Conservation (phyloP, 37 sponge, comb jelly and placozoan species). For the Crambe crambe region DNA sequence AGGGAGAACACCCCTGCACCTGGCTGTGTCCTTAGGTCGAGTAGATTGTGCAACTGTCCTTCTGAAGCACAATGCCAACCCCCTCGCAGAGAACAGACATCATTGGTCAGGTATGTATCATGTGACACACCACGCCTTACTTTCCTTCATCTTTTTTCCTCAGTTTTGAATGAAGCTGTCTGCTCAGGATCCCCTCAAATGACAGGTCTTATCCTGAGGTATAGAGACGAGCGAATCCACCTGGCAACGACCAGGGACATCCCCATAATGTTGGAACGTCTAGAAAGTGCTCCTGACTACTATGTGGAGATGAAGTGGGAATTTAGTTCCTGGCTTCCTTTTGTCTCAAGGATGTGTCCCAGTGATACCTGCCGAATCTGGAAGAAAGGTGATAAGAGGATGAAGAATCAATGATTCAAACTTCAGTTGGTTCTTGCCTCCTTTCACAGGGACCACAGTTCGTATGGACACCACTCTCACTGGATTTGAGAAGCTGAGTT, state of each 20-base stretch:
- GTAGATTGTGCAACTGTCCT: constrained; percentile 62
- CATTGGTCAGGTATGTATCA: constrained; percentile 63
- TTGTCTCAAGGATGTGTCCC: constrained; percentile 94
- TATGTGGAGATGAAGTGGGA: constrained; percentile 99
- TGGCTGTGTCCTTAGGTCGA: constrained; percentile 74
- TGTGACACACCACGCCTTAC: background rate
- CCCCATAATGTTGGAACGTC: constrained; percentile 75
- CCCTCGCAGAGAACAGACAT: constrained; percentile 78
- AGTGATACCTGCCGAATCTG: constrained; percentile 98
- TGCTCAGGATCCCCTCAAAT: constrained; percentile 74
- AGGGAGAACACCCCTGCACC: constrained; percentile 90
- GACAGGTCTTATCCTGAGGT: constrained; percentile 54
- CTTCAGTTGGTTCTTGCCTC: background rate
- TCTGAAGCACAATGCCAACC: constrained; percentile 71
- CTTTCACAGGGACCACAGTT: constrained; percentile 79
- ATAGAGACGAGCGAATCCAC: constrained; percentile 64
- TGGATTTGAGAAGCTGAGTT: constrained; percentile 82
- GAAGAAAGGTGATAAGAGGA: constrained; percentile 83
- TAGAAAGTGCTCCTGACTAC: constrained; percentile 84
- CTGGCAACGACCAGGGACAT: constrained; percentile 37
- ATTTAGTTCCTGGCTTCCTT: constrained; percentile 96
- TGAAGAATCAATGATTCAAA: too few species aligned
- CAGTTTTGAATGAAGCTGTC: constrained; percentile 81
- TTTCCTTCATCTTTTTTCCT: background rate
- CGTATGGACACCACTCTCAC: constrained; percentile 90